phyloP scores from a whole-genome alignment of 2,888 invertebrate genomes.

The Empis livida region DNA sequence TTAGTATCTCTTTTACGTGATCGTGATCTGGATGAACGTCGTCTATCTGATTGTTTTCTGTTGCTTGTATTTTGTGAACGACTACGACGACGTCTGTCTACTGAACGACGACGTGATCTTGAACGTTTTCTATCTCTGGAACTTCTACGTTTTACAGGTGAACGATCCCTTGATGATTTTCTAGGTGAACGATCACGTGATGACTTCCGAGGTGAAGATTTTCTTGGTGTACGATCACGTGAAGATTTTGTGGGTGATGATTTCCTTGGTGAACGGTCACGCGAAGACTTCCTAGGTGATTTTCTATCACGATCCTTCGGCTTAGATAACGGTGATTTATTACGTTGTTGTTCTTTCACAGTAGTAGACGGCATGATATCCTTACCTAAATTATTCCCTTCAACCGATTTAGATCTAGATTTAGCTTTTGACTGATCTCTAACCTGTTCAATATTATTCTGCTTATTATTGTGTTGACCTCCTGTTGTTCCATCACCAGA shows the following conservation, averaged over 20 bases:
- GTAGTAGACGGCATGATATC: constrained; percentile 7
- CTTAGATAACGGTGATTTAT: constrained; percentile 23
- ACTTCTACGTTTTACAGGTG: constrained; percentile 18
- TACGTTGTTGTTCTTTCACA: constrained; percentile 9
- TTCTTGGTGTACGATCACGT: constrained; percentile 25
- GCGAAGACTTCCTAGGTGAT: constrained; percentile 21
- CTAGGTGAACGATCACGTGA: constrained; percentile 20
- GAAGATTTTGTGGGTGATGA: constrained; percentile 19
- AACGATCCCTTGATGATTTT: constrained; percentile 18
- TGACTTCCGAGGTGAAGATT: constrained; percentile 19
- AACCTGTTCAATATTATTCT: constrained; percentile 20
- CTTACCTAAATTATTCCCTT: constrained; percentile 17
- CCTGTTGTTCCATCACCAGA: constrained; percentile 13
- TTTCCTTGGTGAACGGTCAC: constrained; percentile 26
- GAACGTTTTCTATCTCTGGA: constrained; percentile 22
- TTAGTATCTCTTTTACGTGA: constrained; percentile 15
- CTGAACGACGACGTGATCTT: constrained; percentile 17
- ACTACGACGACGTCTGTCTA: constrained; percentile 13
- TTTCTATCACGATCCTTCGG: constrained; percentile 25
- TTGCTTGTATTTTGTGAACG: constrained; percentile 17
- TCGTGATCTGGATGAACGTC: constrained; percentile 17
- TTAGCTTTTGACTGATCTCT: constrained; percentile 26
- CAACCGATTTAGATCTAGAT: constrained; percentile 34
- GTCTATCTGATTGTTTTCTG: constrained; percentile 17
- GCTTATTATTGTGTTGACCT: constrained; percentile 11